Percentiles rank a stretch among this genome's conserved stretches.
These are phyloP conservation scores for Carassius carassius DNA, from an alignment of 2,113 vertebrate genomes.

Conservation along the genomic window DNA sequence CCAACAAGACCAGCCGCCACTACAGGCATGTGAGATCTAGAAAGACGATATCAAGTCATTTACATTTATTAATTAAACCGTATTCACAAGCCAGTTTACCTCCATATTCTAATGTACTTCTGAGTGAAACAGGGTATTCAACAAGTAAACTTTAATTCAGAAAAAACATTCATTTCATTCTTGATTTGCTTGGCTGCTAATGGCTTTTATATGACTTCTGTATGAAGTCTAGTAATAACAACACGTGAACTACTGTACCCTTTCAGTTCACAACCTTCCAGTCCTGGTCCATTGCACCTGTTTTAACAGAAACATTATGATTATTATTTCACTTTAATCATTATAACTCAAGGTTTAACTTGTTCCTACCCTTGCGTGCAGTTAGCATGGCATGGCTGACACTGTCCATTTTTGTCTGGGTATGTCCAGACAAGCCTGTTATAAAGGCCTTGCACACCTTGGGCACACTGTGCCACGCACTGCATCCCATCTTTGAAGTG, in stretches of 20 bases:
- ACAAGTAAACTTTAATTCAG: not conserved
- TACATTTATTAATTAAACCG: not conserved
- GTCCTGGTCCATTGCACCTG: slow-evolving; percentile 59
- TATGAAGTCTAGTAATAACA: not conserved
- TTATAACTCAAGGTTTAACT: not conserved
- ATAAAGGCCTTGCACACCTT: slow-evolving; percentile 78
- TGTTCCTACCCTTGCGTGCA: slow-evolving; percentile 85
- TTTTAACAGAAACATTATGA: slow-evolving; percentile 3
- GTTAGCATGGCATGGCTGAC: slow-evolving; percentile 85
- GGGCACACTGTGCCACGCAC: slow-evolving; percentile 83
- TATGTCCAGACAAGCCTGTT: slow-evolving; percentile 86
- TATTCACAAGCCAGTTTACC: not conserved
- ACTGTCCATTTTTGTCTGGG: slow-evolving; percentile 69
- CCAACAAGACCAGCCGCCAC: slow-evolving; percentile 81
- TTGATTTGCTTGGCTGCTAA: too few species aligned
- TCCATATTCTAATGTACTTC: not conserved
- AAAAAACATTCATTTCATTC: not conserved
- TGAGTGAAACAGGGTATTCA: not conserved
- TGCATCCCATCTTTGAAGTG: slow-evolving; percentile 83
- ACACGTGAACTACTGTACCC: not conserved
- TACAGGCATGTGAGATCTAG: slow-evolving; percentile 73
- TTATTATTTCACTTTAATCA: not conserved
- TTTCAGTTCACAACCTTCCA: slow-evolving; percentile 49
- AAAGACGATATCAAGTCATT: slow-evolving; percentile 3
- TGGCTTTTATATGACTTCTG: too few species aligned